Evolutionary conservation across 2,797 vertebrate species (phyloP), one percentile per base, ranked within the genome.

Genomic region (Pangasius larnaudii): DNA sequence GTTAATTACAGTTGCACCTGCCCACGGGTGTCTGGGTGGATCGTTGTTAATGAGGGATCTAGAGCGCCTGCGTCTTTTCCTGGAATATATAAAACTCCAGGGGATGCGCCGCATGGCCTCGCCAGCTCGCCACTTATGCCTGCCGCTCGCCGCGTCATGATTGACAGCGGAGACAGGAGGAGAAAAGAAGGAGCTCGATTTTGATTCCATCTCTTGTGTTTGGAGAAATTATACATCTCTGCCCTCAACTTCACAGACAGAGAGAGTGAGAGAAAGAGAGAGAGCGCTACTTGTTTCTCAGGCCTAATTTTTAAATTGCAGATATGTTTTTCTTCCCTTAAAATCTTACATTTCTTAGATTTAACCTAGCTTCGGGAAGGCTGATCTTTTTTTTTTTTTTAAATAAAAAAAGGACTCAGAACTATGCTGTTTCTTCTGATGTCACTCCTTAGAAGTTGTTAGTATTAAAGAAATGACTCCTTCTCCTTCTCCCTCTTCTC

Each of bases 1-100:
- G 98, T 97, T 99, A 99, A 99, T 99, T 99, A 99, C 97, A 98
- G 97, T 98, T 97, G 97, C 98, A 99, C 98, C 98, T 99, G 98
- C 98, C 98, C 97, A 96, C 97, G 93, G 97, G 97, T 89, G 97
- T 96, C 96, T 97, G 96, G 95, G 96, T 93, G 94, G 97, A 97
- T 96, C 95, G 95, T 95, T 97, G 96, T 97, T 97, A 97, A 97
- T 97, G 96, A 96, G 95, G 94, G 96, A 95, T 94, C 96, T 96
- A 96, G 94, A 94, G 96, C 95, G 94, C 88, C 95, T 96, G 95
- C 96, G 94, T 96, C 95, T 53, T 89, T 91, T 71, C 90, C 85
- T 63, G 88, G 90, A 93, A 92, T 92, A 94, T 94, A 93, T 93
- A 89, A 91, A 92, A 88, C 93, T 93, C 91, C 92, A 89, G 93